Percentiles rank a stretch among this genome's conserved stretches.
phyloP scores from a whole-genome alignment of 2,888 invertebrate genomes.

The Xestia sexstrigata region DNA sequence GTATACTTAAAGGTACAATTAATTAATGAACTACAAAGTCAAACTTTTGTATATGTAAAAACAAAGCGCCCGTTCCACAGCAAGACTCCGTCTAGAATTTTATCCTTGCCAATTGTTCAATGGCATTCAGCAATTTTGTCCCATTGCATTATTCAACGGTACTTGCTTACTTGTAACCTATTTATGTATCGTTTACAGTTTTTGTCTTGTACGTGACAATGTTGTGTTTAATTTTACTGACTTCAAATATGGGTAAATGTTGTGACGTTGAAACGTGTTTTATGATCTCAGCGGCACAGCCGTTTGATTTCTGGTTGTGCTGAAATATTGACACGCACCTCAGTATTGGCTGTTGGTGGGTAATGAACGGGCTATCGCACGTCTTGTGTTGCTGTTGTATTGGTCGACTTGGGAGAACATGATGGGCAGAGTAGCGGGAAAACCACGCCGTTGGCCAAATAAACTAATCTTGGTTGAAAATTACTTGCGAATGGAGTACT shows the following conservation, averaged over 20 bases:
- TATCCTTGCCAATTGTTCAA: constrained; percentile 3
- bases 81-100: background rate
- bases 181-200: constrained; percentile 43
- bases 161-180: constrained; percentile 14
- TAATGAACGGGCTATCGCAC: background rate
- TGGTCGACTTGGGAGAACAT: background rate
- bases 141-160: constrained; percentile 18
- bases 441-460: background rate
- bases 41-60: background rate
- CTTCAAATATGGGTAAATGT: constrained; percentile 52
- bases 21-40: background rate
- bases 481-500: background rate
- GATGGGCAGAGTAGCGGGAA: background rate
- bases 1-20: background rate
- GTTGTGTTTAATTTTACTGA: constrained; percentile 49
- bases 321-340: constrained; percentile 39
- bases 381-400: background rate
- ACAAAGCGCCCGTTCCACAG: background rate
- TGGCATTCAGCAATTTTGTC: constrained; percentile 25
- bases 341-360: background rate
- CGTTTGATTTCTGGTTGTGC: constrained; percentile 42
- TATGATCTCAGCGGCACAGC: constrained; percentile 45
- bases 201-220: constrained; percentile 47
- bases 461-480: background rate
- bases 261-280: constrained; percentile 36